A percentile compares a stretch with the other conserved stretches of the same genome.
phyloP scores from a whole-genome alignment of 2,113 vertebrate genomes.

The Macaca fascicularis region T2T-MFA8v1.1 NC_088377.1:97528001-97528500 shows the following conservation, averaged over 20 bases:
- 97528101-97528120: neutral
- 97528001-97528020: neutral
- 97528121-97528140: neutral
- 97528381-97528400: neutral
- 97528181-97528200: conserved; percentile 8
- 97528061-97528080: neutral
- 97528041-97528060: neutral
- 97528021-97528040: neutral
- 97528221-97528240: neutral
- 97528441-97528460: neutral
- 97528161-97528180: neutral
- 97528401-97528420: neutral
- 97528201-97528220: neutral
- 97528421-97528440: neutral
- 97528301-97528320: neutral
- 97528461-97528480: neutral
- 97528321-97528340: neutral
- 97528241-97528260: neutral
- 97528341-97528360: neutral
- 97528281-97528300: neutral
- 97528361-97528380: neutral
- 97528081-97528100: neutral
- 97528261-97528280: neutral
- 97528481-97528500: neutral
- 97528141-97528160: neutral